Conservation (phyloP, 53 echinoderm and acorn worm genomes). For the Paracentrotus lividus region DNA sequence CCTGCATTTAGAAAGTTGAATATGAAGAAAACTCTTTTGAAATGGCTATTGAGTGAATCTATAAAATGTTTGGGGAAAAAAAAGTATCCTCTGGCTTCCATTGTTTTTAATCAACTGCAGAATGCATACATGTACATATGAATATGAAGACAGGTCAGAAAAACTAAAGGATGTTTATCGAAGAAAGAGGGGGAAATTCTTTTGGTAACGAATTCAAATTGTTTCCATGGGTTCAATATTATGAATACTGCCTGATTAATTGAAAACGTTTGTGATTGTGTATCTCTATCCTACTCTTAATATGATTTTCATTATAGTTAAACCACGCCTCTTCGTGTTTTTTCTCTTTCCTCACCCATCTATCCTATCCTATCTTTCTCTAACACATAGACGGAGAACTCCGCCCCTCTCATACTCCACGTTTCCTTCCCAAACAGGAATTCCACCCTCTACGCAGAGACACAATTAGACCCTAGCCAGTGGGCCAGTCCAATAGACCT, state of each 20-base stretch:
- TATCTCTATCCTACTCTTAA: neutral
- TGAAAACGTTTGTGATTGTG: neutral
- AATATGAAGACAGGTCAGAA: too few species aligned
- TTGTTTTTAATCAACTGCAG: too few species aligned
- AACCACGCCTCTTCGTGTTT: neutral
- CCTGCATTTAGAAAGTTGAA: too few species aligned
- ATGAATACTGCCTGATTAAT: neutral
- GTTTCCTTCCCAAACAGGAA: constrained; percentile 59
- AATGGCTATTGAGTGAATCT: too few species aligned
- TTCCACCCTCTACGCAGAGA: constrained; percentile 9
- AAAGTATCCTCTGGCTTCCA: too few species aligned
- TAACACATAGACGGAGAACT: constrained; percentile 58
- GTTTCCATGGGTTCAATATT: too few species aligned
- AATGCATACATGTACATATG: too few species aligned
- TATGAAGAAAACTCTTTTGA: too few species aligned
- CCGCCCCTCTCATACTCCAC: constrained; percentile 70
- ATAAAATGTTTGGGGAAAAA: too few species aligned
- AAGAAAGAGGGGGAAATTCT: too few species aligned
- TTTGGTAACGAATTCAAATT: too few species aligned
- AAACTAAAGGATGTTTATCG: too few species aligned
- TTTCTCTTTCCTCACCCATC: constrained; percentile 25
- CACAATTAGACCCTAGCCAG: constrained; percentile 1
- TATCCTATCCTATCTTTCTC: constrained; percentile 34
- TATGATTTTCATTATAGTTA: constrained; percentile 1
- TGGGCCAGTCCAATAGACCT: neutral